Percentiles rank a stretch among this genome's conserved stretches.
Evolutionary conservation across 2,888 invertebrate species (phyloP).

Genomic region (Trachelus tabidus): DNA sequence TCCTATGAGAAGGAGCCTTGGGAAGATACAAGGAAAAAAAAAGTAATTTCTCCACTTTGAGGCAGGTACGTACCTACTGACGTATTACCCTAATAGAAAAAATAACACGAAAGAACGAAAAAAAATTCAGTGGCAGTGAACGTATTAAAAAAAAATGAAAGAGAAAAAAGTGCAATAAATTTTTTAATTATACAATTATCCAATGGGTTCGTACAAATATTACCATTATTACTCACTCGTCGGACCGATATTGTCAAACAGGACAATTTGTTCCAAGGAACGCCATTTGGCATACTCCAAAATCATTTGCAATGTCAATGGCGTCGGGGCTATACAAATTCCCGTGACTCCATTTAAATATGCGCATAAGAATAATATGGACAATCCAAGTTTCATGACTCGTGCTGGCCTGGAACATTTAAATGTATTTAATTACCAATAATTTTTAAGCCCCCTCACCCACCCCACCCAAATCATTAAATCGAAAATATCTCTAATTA

Average conservation of each 20-base stretch:
- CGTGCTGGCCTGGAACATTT: background rate
- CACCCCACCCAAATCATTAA: background rate
- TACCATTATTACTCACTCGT: slow-evolving; percentile 49
- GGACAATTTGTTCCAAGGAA: slow-evolving; percentile 69
- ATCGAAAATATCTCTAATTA: background rate
- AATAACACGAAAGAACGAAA: accelerated
- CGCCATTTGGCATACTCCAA: slow-evolving; percentile 70
- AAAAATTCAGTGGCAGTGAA: background rate
- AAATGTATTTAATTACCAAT: background rate
- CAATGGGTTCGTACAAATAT: background rate
- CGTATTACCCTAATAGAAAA: too few species aligned
- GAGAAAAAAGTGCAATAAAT: background rate
- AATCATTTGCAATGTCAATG: slow-evolving; percentile 65
- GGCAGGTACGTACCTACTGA: background rate
- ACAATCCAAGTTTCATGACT: background rate
- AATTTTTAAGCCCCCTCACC: too few species aligned
- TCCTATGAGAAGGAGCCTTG: background rate
- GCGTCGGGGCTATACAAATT: slow-evolving; percentile 41
- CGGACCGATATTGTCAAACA: slow-evolving; percentile 66
- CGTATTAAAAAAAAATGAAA: too few species aligned
- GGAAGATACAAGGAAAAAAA: background rate
- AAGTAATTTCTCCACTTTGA: background rate
- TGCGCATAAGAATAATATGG: background rate
- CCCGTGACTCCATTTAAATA: background rate
- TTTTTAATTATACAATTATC: background rate